Evolutionary conservation across 2,797 vertebrate species (phyloP), one percentile per base, ranked within the genome.

Genomic region (Sebastolobus alascanus): DNA sequence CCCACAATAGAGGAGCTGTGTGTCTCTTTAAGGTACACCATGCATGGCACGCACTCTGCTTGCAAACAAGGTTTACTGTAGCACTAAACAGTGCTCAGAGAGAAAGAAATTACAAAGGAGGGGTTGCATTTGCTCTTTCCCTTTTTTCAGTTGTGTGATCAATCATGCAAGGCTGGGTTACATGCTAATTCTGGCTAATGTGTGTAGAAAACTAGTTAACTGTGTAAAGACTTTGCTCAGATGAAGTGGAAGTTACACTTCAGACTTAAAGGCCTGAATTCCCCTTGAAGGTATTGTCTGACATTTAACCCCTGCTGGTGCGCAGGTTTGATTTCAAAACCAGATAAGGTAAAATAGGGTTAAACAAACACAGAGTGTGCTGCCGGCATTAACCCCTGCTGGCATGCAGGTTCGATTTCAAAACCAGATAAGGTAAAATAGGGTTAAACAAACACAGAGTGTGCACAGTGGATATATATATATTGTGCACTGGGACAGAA

Each of bases 1-100:
- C 64, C 82, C 68, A 80, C 82, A 84, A 77, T 61, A 80, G 60
- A 87, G 75, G 73, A 89, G 78, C 79, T 75, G 63, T 66, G 65
- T 81, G 66, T 83, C 52, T 77, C 64, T 88, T 87, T 64, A 73
- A 81, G 12, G 68, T 22, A 50, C 68, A 70, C 18, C 22, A 66
- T 38, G 71, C 68, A 81, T 59, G 67, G 71, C 55, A 80, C 60
- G 25, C 52, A 38, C 61, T 59, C 38, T 69, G 71, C 73, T 80
- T 58, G 73, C 75, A 90, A 80, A 87, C 76, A 46, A 31, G 71
- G 31, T 81, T 82, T 86, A 65, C 64, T 86, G 58, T 33, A 64
- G 46, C 64, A 75, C 77, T 68, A 68, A 74, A 65, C 58, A 58
- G 31, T 8, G 43, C 65, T 80, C 52, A 71, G 27, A 77, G 55